Evolutionary conservation across 2,113 vertebrate genomes (phyloP), one percentile per base, ranked within the genome.

Genomic region (Cepphus grylle): DNA sequence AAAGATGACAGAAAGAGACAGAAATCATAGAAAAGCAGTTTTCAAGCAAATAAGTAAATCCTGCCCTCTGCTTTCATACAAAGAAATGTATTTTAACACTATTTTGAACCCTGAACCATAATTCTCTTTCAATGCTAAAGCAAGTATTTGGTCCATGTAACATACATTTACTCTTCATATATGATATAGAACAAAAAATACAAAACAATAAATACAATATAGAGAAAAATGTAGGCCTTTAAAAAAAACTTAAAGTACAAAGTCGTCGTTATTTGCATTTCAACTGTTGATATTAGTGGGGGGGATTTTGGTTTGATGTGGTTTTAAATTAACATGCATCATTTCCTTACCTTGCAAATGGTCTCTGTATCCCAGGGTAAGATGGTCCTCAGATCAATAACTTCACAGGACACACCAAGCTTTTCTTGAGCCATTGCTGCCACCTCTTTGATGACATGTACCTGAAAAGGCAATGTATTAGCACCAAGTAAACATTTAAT

Each of bases 321-420:
- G 4, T 81, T 94, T 66, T 21, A 65, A 65, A 82, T 63, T 67
- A 70, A 47, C 2, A 21, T 11, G 5, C 4, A 72, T 45, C 5
- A 56, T 62, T 73, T 84, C 40, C 74, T 95, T 98, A 99, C 99
- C 99, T 99, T 99, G 94, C 99, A 99, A 96, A 99, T 56, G 0
- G 99, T 99, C 73, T 99, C 99, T 45, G 93, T 62, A 96, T 99
- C 99, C 99, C 99, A 99, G 47, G 99, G 99, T 81, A 99, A 94
- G 96, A 99, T 99, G 23, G 99, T 99, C 95, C 98, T 99, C 38
- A 99, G 97, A 94, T 99, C 99, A 58, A 99, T 99, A 93, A 99
- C 90, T 97, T 99, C 99, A 92, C 99, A 99, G 43, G 99, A 99
- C 27, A 99, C 98, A 30, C 99, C 99, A 72, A 99, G 98, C 83